These are phyloP conservation scores for Lepidocyrtinus sp. DNA, from an alignment of 2,888 invertebrate species.

Conservation along the genomic window DNA sequence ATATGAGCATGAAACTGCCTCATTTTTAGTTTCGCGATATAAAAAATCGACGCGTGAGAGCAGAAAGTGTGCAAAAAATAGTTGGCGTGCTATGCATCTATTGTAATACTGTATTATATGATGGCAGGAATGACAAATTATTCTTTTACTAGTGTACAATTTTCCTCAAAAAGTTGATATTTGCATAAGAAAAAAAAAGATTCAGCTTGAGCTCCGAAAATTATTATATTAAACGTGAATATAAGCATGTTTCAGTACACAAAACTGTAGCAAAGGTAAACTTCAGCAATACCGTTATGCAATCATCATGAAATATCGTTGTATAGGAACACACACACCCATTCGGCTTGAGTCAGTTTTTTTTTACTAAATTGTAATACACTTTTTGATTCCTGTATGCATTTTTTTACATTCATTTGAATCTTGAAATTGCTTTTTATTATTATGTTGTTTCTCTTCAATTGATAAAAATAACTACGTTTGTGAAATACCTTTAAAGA, in stretches of 20 bases:
- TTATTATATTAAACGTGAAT: background rate
- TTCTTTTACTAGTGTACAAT: no score
- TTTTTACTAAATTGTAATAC: background rate
- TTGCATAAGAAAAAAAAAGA: slow-evolving; percentile 20
- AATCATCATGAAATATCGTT: slow-evolving; percentile 31
- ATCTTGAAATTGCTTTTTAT: background rate
- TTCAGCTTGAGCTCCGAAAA: background rate
- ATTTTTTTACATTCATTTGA: background rate
- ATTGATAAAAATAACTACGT: background rate
- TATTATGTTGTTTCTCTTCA: background rate
- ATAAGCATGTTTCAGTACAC: background rate
- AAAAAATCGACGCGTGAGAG: slow-evolving; percentile 25
- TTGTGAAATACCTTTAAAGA: no score
- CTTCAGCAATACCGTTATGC: slow-evolving; percentile 21
- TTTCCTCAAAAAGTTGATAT: slow-evolving; percentile 6
- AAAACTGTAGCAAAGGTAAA: background rate
- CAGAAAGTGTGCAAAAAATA: slow-evolving; percentile 21
- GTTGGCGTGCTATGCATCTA: background rate
- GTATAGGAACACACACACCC: background rate
- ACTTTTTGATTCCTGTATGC: background rate
- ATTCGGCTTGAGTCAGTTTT: background rate
- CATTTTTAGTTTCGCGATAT: background rate
- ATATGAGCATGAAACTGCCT: no score
- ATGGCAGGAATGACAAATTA: background rate
- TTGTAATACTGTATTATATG: background rate